These are phyloP conservation scores for Gobionotothen gibberifrons DNA, from an alignment of 2,797 vertebrate genomes.

Conservation along the genomic window DNA sequence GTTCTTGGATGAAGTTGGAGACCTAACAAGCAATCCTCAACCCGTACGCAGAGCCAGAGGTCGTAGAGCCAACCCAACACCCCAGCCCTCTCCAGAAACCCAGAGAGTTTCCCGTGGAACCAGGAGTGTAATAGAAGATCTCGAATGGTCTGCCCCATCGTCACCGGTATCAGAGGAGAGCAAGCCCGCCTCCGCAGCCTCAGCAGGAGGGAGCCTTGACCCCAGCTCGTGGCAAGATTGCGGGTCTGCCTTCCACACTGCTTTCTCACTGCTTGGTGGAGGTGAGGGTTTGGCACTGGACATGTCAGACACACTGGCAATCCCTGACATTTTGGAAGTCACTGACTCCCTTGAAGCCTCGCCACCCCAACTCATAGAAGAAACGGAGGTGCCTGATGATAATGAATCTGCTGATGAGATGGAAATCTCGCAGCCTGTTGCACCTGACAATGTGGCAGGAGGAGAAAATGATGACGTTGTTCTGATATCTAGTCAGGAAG, in stretches of 20 bases:
- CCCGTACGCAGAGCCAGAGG: constrained; percentile 80
- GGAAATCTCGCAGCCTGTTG: constrained; percentile 36
- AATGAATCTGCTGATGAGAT: constrained; percentile 42
- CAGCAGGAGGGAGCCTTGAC: constrained; percentile 82
- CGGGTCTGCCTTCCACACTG: constrained; percentile 75
- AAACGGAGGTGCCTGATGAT: constrained; percentile 41
- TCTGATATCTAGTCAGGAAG: constrained; percentile 77
- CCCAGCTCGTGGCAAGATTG: constrained; percentile 77
- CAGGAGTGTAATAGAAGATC: constrained; percentile 75
- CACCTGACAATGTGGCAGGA: constrained; percentile 9
- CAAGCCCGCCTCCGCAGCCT: constrained; percentile 84
- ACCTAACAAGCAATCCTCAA: constrained; percentile 77
- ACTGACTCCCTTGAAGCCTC: constrained; percentile 25
- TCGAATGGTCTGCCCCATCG: constrained; percentile 86
- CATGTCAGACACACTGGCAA: constrained; percentile 62
- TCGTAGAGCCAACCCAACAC: constrained; percentile 77
- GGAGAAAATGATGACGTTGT: constrained; percentile 54
- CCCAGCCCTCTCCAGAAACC: constrained; percentile 13
- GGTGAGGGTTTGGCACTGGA: constrained; percentile 61
- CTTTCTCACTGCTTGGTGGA: constrained; percentile 71
- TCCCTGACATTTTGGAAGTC: constrained; percentile 74
- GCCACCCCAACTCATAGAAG: constrained; percentile 28
- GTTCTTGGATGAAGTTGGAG: constrained; percentile 83
- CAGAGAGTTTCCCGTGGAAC: constrained; percentile 77
- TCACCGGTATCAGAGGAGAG: constrained; percentile 85